A percentile compares a stretch with the other conserved stretches of the same genome.
Conservation (phyloP, 2,888 invertebrate species). For the Plusia festucae region DNA sequence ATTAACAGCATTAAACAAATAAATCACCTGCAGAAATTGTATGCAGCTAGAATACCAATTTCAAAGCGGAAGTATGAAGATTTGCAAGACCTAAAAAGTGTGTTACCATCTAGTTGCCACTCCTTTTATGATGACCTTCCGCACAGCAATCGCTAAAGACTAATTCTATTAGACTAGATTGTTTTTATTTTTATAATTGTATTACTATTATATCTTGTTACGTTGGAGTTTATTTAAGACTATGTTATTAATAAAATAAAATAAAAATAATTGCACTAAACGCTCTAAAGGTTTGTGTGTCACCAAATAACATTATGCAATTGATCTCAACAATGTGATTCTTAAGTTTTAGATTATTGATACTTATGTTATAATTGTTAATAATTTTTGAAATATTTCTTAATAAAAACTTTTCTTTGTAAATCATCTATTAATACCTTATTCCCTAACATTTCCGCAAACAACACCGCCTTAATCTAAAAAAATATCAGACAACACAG, state of each 20-base stretch:
- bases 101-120: constrained; percentile 51
- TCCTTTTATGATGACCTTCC: constrained; percentile 54
- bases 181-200: constrained; percentile 37
- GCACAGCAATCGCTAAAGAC: constrained; percentile 35
- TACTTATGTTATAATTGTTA: too few species aligned
- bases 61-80: constrained; percentile 47
- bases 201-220: constrained; percentile 31
- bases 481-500: too few species aligned
- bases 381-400: too few species aligned
- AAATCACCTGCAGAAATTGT: constrained; percentile 7
- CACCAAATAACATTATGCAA: constrained; percentile 28
- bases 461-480: too few species aligned
- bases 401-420: too few species aligned
- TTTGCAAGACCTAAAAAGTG: constrained; percentile 56
- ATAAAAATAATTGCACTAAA: too few species aligned
- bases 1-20: constrained; percentile 41
- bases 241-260: constrained; percentile 10
- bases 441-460: too few species aligned
- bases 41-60: constrained; percentile 28
- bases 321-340: constrained; percentile 47
- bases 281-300: too few species aligned
- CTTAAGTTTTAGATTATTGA: constrained; percentile 37
- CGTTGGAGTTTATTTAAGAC: constrained; percentile 40
- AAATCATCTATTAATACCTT: too few species aligned
- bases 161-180: constrained; percentile 34